A percentile compares a stretch with the other conserved stretches of the same genome.
phyloP scores from a whole-genome alignment of 2,113 vertebrate species.

The Microtus montanus region DNA sequence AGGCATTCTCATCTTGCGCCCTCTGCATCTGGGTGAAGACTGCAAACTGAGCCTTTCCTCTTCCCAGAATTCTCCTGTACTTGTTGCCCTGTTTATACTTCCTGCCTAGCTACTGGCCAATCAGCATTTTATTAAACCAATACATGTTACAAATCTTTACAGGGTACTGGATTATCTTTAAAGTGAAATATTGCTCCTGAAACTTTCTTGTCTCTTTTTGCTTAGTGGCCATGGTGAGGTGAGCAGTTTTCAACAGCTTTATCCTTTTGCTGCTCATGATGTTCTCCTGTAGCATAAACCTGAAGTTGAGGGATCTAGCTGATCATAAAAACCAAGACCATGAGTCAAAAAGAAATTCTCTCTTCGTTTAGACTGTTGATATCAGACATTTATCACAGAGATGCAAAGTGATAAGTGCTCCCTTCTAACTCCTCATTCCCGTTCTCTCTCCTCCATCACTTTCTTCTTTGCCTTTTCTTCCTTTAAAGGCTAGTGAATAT shows the following conservation, averaged over 20 bases:
- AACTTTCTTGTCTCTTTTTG: neutral
- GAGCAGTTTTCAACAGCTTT: neutral
- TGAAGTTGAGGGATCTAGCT: neutral
- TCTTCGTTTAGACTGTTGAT: neutral
- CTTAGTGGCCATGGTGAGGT: neutral
- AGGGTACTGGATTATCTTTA: neutral
- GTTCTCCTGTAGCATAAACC: neutral
- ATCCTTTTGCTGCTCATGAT: neutral
- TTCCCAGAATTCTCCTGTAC: no score
- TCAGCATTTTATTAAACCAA: no score
- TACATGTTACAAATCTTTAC: no score
- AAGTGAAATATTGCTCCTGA: neutral
- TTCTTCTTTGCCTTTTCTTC: neutral
- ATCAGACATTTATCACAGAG: neutral
- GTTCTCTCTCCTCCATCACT: neutral
- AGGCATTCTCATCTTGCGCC: no score
- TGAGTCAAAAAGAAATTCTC: neutral
- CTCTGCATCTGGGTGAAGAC: no score
- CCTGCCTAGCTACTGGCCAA: no score
- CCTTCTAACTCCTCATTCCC: neutral
- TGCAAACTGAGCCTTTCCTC: no score
- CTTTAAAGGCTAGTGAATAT: neutral
- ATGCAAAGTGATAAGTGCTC: neutral
- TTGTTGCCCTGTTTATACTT: no score
- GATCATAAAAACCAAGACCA: neutral